phyloP scores from a whole-genome alignment of 2,797 vertebrate species.

The Echeneis naucrates region DNA sequence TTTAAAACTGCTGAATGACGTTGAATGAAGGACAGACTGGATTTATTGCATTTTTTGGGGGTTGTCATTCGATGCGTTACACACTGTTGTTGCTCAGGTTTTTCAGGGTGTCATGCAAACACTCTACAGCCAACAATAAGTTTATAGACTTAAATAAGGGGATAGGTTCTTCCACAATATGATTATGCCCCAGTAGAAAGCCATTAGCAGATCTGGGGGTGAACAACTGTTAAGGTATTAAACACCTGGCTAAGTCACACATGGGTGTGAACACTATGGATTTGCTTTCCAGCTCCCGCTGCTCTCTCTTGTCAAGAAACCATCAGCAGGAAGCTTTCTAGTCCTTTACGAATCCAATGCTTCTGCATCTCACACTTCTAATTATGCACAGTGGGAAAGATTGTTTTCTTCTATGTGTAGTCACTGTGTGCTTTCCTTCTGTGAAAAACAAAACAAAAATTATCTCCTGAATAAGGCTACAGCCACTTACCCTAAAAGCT shows the following conservation, averaged over 20 bases:
- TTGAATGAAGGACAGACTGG: background rate
- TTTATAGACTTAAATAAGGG: background rate
- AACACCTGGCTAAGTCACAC: conserved; percentile 41
- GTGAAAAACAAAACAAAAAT: conserved; percentile 36
- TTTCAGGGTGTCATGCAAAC: conserved; percentile 1
- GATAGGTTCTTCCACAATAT: background rate
- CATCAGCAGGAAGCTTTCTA: conserved; percentile 46
- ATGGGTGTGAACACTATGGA: conserved; percentile 31
- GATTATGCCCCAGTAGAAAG: conserved; percentile 19
- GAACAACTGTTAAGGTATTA: conserved; percentile 42
- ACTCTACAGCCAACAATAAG: background rate
- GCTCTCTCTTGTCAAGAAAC: conserved; percentile 29
- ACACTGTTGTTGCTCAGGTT: background rate
- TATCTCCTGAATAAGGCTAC: conserved; percentile 23
- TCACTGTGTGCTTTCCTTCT: conserved; percentile 22
- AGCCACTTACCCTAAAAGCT: conserved; percentile 13
- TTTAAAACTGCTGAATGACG: background rate
- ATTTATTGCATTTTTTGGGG: background rate
- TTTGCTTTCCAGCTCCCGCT: conserved; percentile 38
- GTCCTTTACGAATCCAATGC: conserved; percentile 55
- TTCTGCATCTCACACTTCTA: conserved; percentile 53
- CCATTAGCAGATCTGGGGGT: conserved; percentile 44
- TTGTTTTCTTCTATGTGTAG: conserved; percentile 13
- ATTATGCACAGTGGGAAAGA: conserved; percentile 71
- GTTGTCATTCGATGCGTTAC: background rate